Percentiles rank a stretch among this genome's conserved stretches.
These are phyloP conservation scores for Drosophila paracracens DNA, from an alignment of 2,888 invertebrate genomes.

Conservation along the genomic window DNA sequence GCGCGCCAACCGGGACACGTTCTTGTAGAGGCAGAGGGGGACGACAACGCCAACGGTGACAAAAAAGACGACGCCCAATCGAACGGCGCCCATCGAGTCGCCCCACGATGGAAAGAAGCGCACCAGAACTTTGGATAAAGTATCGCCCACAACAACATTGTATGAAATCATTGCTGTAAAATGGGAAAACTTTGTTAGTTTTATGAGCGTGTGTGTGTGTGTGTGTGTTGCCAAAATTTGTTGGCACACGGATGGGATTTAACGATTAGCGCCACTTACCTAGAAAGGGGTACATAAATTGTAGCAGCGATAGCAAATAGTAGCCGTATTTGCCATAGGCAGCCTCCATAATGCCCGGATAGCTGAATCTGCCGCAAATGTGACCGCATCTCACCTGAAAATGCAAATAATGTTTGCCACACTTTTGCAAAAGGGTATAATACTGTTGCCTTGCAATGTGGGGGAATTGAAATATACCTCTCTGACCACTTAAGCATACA, in stretches of 20 bases:
- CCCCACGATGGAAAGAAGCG: constrained; percentile 87
- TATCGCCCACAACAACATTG: constrained; percentile 94
- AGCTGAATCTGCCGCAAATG: constrained; percentile 91
- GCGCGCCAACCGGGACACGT: constrained; percentile 86
- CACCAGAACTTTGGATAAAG: constrained; percentile 92
- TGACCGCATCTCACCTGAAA: constrained; percentile 87
- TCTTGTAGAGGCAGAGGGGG: constrained; percentile 92
- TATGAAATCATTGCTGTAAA: constrained; percentile 94
- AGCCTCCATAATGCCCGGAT: constrained; percentile 91
- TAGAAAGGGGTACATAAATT: constrained; percentile 93
- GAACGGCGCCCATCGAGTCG: constrained; percentile 84
- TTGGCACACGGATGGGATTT: constrained; percentile 26
- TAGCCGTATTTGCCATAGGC: constrained; percentile 93
- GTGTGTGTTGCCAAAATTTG: neutral
- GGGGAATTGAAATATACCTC: neutral
- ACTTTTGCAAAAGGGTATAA: no score
- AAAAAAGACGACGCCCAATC: constrained; percentile 88
- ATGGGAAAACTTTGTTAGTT: constrained; percentile 31
- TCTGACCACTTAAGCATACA: neutral
- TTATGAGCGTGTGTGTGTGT: neutral
- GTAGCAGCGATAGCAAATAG: constrained; percentile 90
- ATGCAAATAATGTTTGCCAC: constrained; percentile 31
- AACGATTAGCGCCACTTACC: constrained; percentile 86
- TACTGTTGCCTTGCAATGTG: neutral
- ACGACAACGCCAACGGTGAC: constrained; percentile 91